Conservation (phyloP, 1,140 invertebrate species). For the Drosophila navojoa region DNA sequence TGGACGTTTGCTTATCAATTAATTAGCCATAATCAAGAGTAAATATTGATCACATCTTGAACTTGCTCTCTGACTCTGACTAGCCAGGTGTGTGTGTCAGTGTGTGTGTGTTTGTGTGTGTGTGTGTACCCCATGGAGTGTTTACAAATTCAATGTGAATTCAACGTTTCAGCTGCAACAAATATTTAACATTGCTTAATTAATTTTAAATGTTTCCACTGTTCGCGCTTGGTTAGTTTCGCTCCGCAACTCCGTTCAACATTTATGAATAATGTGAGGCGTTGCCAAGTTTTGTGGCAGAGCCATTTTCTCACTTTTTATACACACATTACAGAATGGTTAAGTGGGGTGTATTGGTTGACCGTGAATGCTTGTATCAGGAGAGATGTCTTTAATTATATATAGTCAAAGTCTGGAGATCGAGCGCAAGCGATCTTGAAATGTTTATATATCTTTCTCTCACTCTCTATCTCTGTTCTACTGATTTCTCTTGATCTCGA, state of each 20-base stretch:
- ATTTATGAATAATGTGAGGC: constrained; percentile 79
- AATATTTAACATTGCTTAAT: constrained; percentile 78
- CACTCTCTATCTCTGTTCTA: no score
- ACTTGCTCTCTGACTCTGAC: constrained; percentile 15
- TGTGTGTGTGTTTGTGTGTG: background rate
- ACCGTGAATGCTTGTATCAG: no score
- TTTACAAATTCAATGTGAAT: constrained; percentile 74
- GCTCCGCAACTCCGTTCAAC: constrained; percentile 16
- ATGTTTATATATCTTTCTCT: no score
- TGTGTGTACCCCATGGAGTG: constrained; percentile 47
- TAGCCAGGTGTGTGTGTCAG: background rate
- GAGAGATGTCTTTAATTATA: no score
- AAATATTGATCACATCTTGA: constrained; percentile 64
- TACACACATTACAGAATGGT: no score
- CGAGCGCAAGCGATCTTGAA: no score
- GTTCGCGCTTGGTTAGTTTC: constrained; percentile 5
- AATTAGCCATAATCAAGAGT: constrained; percentile 75
- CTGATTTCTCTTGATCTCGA: no score
- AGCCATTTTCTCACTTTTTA: constrained; percentile 16
- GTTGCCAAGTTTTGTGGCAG: constrained; percentile 72
- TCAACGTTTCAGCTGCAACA: constrained; percentile 73
- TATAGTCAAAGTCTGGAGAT: no score
- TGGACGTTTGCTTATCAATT: constrained; percentile 76
- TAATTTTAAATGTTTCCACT: constrained; percentile 69
- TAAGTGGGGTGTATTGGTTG: no score